phyloP scores from a whole-genome alignment of 2,797 vertebrate genomes.

The Acanthurus leucopareius region DNA sequence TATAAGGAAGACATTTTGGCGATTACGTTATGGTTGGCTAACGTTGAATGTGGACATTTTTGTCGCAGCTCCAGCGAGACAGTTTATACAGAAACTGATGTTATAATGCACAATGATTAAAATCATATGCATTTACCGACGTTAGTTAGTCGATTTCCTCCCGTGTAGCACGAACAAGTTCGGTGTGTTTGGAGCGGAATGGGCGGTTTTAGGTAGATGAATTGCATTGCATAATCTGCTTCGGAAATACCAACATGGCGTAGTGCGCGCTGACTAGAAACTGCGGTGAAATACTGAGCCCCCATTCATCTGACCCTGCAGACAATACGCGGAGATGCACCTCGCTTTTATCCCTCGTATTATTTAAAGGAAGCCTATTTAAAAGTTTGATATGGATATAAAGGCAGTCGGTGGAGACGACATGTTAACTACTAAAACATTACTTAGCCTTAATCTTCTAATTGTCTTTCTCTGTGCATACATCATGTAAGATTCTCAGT shows the following conservation, averaged over 20 bases:
- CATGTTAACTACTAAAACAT: background rate
- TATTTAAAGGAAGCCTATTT: constrained; percentile 25
- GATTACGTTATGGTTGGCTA: constrained; percentile 65
- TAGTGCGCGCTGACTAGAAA: constrained; percentile 82
- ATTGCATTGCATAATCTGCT: constrained; percentile 84
- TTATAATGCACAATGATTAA: background rate
- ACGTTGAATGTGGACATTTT: constrained; percentile 60
- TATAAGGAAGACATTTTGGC: constrained; percentile 76
- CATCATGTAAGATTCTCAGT: background rate
- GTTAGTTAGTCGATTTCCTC: constrained; percentile 16
- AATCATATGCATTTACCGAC: background rate
- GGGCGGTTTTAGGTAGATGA: constrained; percentile 70
- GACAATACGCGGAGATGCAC: constrained; percentile 68
- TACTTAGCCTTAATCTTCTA: background rate
- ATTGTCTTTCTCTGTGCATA: background rate
- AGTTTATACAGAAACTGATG: background rate
- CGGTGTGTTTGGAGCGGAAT: constrained; percentile 62
- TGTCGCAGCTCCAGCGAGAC: constrained; percentile 66
- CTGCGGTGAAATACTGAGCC: constrained; percentile 84
- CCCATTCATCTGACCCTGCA: constrained; percentile 81
- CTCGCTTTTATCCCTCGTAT: constrained; percentile 58
- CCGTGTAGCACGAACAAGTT: constrained; percentile 56
- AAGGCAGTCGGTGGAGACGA: background rate
- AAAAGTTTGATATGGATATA: constrained; percentile 12
- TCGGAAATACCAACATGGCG: constrained; percentile 87